phyloP scores from a whole-genome alignment of 2,888 invertebrate species.

The Lepidocyrtoides sp. region DNA sequence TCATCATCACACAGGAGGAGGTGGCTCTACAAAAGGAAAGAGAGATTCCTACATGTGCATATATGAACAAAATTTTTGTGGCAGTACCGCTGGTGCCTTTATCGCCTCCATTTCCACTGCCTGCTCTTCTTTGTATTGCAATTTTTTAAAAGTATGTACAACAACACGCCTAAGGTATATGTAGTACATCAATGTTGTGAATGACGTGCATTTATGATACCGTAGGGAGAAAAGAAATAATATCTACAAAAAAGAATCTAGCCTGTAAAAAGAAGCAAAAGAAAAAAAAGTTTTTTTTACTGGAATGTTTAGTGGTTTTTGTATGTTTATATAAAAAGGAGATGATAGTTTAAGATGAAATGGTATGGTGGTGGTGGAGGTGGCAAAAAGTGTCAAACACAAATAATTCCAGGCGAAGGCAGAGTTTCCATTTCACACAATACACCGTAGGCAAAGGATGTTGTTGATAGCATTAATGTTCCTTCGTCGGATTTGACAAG shows the following conservation, averaged over 20 bases:
- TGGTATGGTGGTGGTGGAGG: background rate
- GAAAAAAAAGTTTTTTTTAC: background rate
- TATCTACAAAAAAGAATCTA: background rate
- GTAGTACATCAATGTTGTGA: conserved; percentile 42
- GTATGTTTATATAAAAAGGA: background rate
- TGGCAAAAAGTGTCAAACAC: conserved; percentile 44
- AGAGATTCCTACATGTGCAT: background rate
- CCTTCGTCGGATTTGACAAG: conserved; percentile 58
- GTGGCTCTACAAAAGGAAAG: background rate
- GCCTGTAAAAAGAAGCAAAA: background rate
- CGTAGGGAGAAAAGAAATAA: conserved; percentile 54
- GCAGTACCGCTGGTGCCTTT: background rate
- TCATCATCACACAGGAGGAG: conserved; percentile 24
- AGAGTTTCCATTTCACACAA: conserved; percentile 1
- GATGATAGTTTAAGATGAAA: too few species aligned
- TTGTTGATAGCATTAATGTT: conserved; percentile 23
- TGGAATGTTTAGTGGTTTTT: conserved; percentile 27
- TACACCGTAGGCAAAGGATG: conserved; percentile 20
- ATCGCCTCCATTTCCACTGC: background rate
- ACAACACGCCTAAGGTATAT: background rate
- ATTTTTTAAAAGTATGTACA: too few species aligned
- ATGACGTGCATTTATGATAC: conserved; percentile 71
- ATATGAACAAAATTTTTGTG: background rate
- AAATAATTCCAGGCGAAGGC: conserved; percentile 10
- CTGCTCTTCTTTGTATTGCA: background rate